Conservation (phyloP, 2,797 vertebrate species). For the Crenichthys baileyi region DNA sequence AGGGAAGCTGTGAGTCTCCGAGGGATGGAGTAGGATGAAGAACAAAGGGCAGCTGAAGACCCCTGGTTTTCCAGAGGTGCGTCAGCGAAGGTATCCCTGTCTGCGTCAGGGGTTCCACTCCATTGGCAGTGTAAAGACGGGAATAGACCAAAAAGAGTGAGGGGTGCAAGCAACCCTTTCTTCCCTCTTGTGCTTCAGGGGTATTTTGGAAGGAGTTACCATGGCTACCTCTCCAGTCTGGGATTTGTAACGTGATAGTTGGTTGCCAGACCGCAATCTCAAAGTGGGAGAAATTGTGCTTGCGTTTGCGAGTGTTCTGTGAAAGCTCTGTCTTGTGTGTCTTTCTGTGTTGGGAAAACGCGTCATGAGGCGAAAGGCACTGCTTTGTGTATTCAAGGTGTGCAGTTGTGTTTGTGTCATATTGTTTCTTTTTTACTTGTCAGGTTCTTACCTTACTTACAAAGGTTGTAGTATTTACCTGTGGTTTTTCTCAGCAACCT, state of each 20-base stretch:
- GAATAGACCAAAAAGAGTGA: constrained; percentile 51
- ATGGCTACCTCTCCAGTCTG: constrained; percentile 80
- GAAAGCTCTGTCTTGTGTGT: constrained; percentile 73
- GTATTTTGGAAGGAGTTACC: constrained; percentile 87
- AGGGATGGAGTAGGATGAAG: constrained; percentile 31
- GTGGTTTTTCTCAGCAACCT: constrained; percentile 51
- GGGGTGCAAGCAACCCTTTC: constrained; percentile 77
- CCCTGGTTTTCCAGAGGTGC: constrained; percentile 70
- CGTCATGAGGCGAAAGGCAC: constrained; percentile 30
- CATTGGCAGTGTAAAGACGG: constrained; percentile 72
- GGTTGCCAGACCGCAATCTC: constrained; percentile 81
- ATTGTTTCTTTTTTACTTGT: constrained; percentile 4
- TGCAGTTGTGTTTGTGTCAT: constrained; percentile 14
- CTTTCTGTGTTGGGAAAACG: constrained; percentile 47
- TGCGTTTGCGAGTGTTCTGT: constrained; percentile 76
- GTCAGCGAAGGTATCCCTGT: constrained; percentile 82
- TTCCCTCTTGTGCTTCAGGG: constrained; percentile 69
- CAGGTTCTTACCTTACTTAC: constrained; percentile 30
- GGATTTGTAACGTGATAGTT: constrained; percentile 84
- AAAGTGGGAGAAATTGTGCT: constrained; percentile 80
- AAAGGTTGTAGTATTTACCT: constrained; percentile 40
- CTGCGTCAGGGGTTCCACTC: constrained; percentile 82
- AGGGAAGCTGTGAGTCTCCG: constrained; percentile 45
- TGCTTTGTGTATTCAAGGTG: constrained; percentile 27
- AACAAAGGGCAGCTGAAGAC: constrained; percentile 51